Percentiles rank a stretch among this genome's conserved stretches.
phyloP scores from a whole-genome alignment of 1,140 invertebrate species.

The Anastrepha ludens region DNA sequence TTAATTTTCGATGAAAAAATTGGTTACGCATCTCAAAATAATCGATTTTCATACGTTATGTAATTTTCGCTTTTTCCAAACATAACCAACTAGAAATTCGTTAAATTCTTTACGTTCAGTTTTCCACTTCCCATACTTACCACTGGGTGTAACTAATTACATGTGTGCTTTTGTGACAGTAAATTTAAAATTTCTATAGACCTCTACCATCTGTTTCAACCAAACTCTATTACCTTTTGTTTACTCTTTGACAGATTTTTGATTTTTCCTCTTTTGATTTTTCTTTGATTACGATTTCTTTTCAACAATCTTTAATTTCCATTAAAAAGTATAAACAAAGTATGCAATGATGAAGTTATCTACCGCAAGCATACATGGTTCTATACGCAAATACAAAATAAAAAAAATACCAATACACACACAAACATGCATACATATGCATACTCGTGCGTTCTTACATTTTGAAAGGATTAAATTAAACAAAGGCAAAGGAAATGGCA shows the following conservation, averaged over 20 bases:
- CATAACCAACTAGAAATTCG: too few relatives aligned
- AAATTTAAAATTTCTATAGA: too few relatives aligned
- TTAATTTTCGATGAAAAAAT: too few relatives aligned
- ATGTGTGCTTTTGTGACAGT: too few relatives aligned
- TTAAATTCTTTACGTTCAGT: too few relatives aligned
- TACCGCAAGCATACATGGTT: neutral
- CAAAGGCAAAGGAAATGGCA: conserved; percentile 28
- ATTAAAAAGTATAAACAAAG: conserved; percentile 47
- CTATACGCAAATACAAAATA: neutral
- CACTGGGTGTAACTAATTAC: too few relatives aligned
- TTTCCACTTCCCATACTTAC: too few relatives aligned
- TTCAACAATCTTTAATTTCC: conserved; percentile 18
- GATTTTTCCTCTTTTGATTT: neutral
- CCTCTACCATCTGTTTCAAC: neutral
- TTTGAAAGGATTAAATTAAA: neutral
- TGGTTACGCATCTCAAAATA: too few relatives aligned
- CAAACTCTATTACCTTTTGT: neutral
- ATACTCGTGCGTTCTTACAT: too few relatives aligned
- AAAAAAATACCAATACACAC: neutral
- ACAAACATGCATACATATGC: neutral
- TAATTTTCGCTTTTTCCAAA: too few relatives aligned
- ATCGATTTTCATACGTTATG: too few relatives aligned
- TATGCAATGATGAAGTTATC: neutral
- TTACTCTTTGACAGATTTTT: neutral
- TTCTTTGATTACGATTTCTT: neutral